Base-by-base conservation (phyloP, 2,888 invertebrate genomes). In the Anarsia innoxiella region DNA sequence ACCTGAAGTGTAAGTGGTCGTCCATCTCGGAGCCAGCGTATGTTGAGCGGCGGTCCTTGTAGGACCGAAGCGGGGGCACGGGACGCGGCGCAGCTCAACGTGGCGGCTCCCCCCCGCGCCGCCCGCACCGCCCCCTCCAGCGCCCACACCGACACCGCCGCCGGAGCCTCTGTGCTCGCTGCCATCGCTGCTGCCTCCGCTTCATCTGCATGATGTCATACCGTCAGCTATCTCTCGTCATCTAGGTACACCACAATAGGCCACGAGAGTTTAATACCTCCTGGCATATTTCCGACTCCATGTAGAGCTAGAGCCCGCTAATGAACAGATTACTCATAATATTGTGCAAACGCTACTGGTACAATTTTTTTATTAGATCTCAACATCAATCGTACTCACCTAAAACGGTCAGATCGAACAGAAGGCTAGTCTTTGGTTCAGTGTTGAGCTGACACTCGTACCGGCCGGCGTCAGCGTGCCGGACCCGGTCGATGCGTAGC, bases 401-500 rank as follows among this genome's bases (percentile, higher is more conserved):
- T 10, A 28, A 11, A 15, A 40, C 33, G 12, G 8, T 10, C 14
- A 41, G 37, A n/a, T 41, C 23, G 23, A 37, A 37, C 14, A 37
- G 14, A 1, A 27, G 34, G 27, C 37, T 41, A 26, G 31, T 30
- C 31, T 42, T 42, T 13, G 39, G 40, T 23, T 40, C 38, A 8
- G 31, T 39, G 31, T 39, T 37, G 37, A 37, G 31, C 40, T 41
- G 40, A 19, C 41, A 39, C 40, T 40, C 39, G 36, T 42, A 37
- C 6, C 31, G 13, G 27, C 92, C 92, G 2, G 87, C 78, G 70
- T 92, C 92, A 12, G 78, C 56, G 36, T 73, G 60, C 42, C 86
- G 87, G 42, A 89, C 87, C n/a, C 84, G 84, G 49, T 84, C 83
- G 48, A 92, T 86, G 52, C 85, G 78, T 50, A 92, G 80, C 39